Base-by-base conservation (phyloP, 2,797 vertebrate genomes). In the Neoniphon sammara region DNA sequence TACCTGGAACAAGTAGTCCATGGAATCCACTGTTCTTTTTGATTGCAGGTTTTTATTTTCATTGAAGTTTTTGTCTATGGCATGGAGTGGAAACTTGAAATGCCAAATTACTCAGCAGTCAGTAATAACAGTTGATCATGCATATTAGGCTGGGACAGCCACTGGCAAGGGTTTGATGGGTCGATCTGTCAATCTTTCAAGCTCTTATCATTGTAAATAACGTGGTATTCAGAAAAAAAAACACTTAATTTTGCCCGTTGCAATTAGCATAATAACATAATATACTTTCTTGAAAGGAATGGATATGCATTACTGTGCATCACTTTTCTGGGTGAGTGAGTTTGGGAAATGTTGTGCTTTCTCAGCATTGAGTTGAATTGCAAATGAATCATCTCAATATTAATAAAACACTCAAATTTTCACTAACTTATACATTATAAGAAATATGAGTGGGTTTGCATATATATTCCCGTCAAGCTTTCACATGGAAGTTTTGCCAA, bases 321-420 rank as follows among this genome's bases (percentile, higher is more conserved):
- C 70, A 73, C 34, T 72, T 78, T 66, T 47, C 6, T 0, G 5
- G 59, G 56, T 55, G 56, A 71, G 49, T 68, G 68, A 73, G 67
- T 78, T 70, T 78, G 36, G 52, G 42, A 73, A 66, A 80, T 70
- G n/a, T 61, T 71, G 49, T 75, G 72, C 64, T 66, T 79, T 61
- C 52, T 73, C 62, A 75, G 69, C 59, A 77, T n/a, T 21, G 47
- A 47, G 27, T 46, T 64, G 54, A 76, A 75, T 39, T 70, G 67
- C 47, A 81, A 82, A 83, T 76, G 54, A 73, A 81, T 77, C 23
- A 57, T 70, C 23, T 59, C 20, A 34, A 39, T 67, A 78, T 59
- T 65, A 72, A 70, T 12, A 74, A 77, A 85, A 62, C 25, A 36
- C 14, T 55, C 15, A 0, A 18, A 31, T 60, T 66, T 62, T 47